phyloP scores from a whole-genome alignment of 2,888 invertebrate genomes.

The Ischnus inquisitorius region DNA sequence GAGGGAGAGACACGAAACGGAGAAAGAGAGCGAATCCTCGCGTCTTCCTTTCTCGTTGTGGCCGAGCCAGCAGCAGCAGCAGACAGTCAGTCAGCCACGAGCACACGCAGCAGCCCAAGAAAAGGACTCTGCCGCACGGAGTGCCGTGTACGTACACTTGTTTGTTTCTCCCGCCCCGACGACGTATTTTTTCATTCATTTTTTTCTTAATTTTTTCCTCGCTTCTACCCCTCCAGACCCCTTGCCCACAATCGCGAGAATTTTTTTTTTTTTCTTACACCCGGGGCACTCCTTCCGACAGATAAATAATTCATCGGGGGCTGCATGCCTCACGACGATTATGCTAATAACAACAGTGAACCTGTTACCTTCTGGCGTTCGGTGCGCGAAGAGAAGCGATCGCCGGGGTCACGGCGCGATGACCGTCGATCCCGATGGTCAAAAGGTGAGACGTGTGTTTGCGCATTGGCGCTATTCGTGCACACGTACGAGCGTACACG shows the following conservation, averaged over 20 bases:
- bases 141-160: slow-evolving; percentile 66
- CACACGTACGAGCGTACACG: background rate
- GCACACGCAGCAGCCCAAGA: slow-evolving; percentile 69
- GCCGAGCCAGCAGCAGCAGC: slow-evolving; percentile 16
- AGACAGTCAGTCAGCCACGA: slow-evolving; percentile 53
- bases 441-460: slow-evolving; percentile 57
- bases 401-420: slow-evolving; percentile 58
- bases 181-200: slow-evolving; percentile 30
- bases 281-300: slow-evolving; percentile 76
- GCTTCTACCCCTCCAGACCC: slow-evolving; percentile 37
- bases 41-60: slow-evolving; percentile 66
- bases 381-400: slow-evolving; percentile 25
- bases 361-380: slow-evolving; percentile 79
- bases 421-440: slow-evolving; percentile 54
- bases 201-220: slow-evolving; percentile 26
- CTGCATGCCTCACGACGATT: slow-evolving; percentile 85
- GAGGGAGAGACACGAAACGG: slow-evolving; percentile 35
- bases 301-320: slow-evolving; percentile 85
- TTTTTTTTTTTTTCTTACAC: slow-evolving; percentile 58
- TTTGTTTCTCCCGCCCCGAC: slow-evolving; percentile 56
- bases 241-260: background rate
- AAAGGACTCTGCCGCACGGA: slow-evolving; percentile 70
- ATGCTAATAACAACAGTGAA: slow-evolving; percentile 84
- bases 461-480: background rate
- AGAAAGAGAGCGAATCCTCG: slow-evolving; percentile 45